Evolutionary conservation across 2,797 vertebrate genomes (phyloP).

Genomic region (Halcyon chelicuti): DNA sequence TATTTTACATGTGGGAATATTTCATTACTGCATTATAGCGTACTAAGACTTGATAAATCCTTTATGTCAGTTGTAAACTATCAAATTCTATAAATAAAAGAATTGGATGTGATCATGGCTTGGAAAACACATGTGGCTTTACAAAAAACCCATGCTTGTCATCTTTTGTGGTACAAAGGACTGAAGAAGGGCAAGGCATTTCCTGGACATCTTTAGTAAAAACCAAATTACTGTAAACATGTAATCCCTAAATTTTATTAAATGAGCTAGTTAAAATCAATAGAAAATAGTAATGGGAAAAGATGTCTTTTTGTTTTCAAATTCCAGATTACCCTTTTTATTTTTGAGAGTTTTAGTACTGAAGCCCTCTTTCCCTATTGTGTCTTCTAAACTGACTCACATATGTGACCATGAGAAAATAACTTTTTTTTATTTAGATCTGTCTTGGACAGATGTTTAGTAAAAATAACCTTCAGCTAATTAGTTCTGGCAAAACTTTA

Average conservation of each 20-base stretch:
- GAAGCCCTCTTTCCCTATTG: not conserved
- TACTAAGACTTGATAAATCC: not conserved
- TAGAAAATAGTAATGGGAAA: not conserved
- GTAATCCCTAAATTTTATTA: not conserved
- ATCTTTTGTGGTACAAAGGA: not conserved
- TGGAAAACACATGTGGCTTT: conserved; percentile 18
- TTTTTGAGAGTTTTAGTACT: not conserved
- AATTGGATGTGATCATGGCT: not conserved
- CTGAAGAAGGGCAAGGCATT: not conserved
- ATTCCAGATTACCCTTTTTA: not conserved
- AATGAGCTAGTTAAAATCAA: not conserved
- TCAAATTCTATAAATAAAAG: not conserved
- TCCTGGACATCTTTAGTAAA: not conserved
- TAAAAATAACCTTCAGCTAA: not conserved
- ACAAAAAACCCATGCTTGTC: not conserved
- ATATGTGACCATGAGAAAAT: not conserved
- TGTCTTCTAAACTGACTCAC: not conserved
- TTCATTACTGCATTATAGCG: not conserved
- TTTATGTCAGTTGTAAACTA: conserved; percentile 23
- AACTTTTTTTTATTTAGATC: not conserved
- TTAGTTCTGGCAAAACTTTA: not conserved
- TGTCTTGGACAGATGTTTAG: conserved; percentile 26
- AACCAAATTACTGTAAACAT: not conserved
- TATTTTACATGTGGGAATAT: not conserved
- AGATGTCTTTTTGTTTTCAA: not conserved